Conservation (phyloP, 2,113 vertebrate species). For the Ceratotherium simum region DNA sequence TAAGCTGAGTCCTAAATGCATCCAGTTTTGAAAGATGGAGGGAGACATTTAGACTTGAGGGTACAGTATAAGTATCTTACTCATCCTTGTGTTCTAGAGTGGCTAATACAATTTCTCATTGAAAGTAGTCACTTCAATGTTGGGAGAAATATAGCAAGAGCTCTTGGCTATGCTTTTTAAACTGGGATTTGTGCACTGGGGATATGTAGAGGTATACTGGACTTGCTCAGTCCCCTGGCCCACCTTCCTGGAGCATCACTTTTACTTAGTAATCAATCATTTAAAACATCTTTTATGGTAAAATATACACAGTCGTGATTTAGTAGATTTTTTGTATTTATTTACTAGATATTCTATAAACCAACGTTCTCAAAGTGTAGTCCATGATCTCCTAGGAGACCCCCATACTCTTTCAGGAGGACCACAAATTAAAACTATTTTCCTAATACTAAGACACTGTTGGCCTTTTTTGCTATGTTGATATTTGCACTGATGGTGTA, state of each 20-base stretch:
- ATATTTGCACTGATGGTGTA: slow-evolving; percentile 8
- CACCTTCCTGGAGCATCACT: neutral
- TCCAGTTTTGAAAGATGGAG: neutral
- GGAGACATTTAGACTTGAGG: slow-evolving; percentile 1
- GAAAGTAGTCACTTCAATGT: neutral
- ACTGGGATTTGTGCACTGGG: neutral
- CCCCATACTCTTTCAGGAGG: neutral
- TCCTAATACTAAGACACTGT: neutral
- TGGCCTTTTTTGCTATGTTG: neutral
- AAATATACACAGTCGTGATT: neutral
- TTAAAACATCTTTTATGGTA: neutral
- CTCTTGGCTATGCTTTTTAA: neutral
- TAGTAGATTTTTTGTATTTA: slow-evolving; percentile 1
- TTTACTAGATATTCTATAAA: neutral
- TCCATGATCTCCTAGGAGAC: neutral
- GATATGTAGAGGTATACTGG: neutral
- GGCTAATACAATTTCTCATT: neutral
- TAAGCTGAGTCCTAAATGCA: neutral
- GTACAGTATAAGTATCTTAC: neutral
- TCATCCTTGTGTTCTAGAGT: slow-evolving; percentile 2
- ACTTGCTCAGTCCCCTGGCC: neutral
- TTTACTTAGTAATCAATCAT: neutral
- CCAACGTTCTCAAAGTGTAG: neutral
- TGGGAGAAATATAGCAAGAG: neutral
- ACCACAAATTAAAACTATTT: neutral